Percentiles rank a stretch among this genome's conserved stretches.
Evolutionary conservation across 2,888 invertebrate species (phyloP).

Genomic region (Nephrotoma flavescens): DNA sequence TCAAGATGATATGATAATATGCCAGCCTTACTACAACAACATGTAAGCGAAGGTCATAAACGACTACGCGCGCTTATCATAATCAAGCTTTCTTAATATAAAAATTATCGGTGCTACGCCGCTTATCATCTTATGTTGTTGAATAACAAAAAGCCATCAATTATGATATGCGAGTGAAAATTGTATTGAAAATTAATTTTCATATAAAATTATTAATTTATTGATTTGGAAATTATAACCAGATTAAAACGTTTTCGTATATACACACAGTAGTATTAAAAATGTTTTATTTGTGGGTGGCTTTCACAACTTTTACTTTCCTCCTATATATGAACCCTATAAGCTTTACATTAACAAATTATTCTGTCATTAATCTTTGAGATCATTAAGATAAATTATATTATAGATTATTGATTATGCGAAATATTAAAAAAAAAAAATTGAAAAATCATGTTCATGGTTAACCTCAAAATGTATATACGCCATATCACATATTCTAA

Average conservation of each 20-base stretch:
- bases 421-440: neutral
- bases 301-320: neutral
- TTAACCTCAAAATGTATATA: neutral
- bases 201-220: neutral
- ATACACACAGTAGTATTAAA: neutral
- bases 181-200: neutral
- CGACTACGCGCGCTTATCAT: neutral
- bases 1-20: neutral
- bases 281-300: neutral
- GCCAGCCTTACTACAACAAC: neutral
- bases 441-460: neutral
- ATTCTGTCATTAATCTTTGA: neutral
- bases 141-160: too few species aligned
- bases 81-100: neutral
- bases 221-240: neutral
- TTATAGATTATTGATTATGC: neutral
- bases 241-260: neutral
- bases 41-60: neutral
- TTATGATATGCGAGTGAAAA: neutral
- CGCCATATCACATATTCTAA: neutral
- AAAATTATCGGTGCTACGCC: neutral
- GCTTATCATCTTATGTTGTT: neutral
- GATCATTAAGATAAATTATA: neutral
- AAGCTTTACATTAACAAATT: neutral
- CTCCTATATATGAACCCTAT: neutral